Evolutionary conservation across 2,113 vertebrate genomes (phyloP), one percentile per base, ranked within the genome.

Genomic region (Gymnorhina tibicen): DNA sequence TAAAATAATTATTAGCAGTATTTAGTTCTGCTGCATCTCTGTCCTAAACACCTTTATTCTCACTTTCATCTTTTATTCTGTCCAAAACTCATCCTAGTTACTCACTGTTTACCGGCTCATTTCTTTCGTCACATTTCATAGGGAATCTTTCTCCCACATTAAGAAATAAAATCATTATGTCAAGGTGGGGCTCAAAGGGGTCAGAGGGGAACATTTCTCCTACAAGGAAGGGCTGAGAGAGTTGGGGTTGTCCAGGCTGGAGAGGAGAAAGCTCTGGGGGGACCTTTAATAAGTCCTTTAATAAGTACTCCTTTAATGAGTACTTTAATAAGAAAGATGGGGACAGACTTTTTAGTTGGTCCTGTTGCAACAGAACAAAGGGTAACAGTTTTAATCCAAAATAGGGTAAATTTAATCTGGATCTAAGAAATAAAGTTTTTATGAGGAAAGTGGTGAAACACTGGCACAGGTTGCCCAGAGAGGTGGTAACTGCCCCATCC

Each of bases 371-470:
- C 10, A 77, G 37, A 44, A 39, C 24, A 46, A 41, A 5, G 9
- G 7, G 3, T 15, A 47, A 17, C 27, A 9, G 7, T 19, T 78
- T 79, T 49, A 70, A 59, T 26, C 3, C 60, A 33, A 30, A 44
- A 55, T 14, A 72, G 18, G 3, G 1, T 16, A 46, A 10, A 60
- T 90, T 70, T 33, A 81, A 15, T 6, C 17, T 32, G 47, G 22
- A 15, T 17, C 23, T 3, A 44, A 49, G 33, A 5, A 70, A 55
- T 19, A 41, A 3, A 30, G 22, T 33, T 76, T 12, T 72, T 20
- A 16, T 3, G 1, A 1, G 49, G 5, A 70, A 22, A 9, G 16
- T 39, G 8, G 2, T 53, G 23, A 63, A 56, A 30, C n/a, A 16
- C 42, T 59, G 39, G 28, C 12, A 6, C 20, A n/a, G 23, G 35